phyloP scores from a whole-genome alignment of 1,140 invertebrate species.

The Panulirus ornatus region DNA sequence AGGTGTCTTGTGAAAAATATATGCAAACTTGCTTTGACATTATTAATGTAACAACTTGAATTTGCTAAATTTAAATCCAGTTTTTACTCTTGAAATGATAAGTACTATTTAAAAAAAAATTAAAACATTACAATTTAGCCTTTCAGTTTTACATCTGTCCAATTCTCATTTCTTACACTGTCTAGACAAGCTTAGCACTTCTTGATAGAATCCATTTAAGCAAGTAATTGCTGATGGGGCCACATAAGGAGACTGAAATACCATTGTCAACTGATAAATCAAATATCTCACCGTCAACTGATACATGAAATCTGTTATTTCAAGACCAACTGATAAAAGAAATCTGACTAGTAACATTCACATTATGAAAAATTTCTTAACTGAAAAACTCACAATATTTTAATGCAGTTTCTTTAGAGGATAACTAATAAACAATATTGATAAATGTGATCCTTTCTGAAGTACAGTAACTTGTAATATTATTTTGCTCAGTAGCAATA shows the following conservation, averaged over 20 bases:
- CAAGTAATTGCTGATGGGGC: conserved; percentile 37
- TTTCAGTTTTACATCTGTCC: no score
- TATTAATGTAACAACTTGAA: no score
- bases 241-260: conserved; percentile 35
- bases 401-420: conserved; percentile 36
- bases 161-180: background rate
- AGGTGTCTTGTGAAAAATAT: no score
- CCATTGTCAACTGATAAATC: conserved; percentile 45
- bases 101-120: no score
- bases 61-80: no score
- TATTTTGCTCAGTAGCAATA: conserved; percentile 48
- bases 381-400: conserved; percentile 48
- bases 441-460: conserved; percentile 53
- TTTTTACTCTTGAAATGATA: no score
- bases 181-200: background rate
- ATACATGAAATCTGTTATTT: conserved; percentile 5
- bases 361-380: conserved; percentile 53
- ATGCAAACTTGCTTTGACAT: no score
- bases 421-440: conserved; percentile 35
- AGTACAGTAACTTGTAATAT: conserved; percentile 51
- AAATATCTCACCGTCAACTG: conserved; percentile 11
- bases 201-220: background rate
- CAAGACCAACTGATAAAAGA: background rate
- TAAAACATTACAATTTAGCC: no score
- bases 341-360: conserved; percentile 63